A percentile compares a stretch with the other conserved stretches of the same genome.
Evolutionary conservation across 92 coral and sea anemone species (phyloP).

Genomic region (Zoanthus sansibaricus): DNA sequence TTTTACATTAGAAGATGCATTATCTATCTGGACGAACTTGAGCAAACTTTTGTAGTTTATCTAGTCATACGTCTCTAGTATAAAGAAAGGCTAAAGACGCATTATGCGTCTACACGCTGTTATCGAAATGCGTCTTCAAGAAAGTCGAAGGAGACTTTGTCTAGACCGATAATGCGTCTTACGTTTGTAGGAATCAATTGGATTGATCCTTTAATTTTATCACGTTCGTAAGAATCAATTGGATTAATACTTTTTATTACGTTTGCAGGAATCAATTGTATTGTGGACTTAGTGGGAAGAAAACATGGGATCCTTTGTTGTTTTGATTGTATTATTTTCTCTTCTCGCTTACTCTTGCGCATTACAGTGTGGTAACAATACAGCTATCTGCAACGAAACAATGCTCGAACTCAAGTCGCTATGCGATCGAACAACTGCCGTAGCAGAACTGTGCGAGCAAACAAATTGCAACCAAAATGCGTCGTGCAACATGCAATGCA

Average conservation of each 20-base stretch:
- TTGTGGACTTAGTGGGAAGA: background rate
- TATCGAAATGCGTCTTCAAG: too few relatives aligned
- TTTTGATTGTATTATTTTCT: background rate
- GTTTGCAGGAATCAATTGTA: background rate
- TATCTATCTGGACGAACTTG: too few relatives aligned
- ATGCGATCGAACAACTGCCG: slow-evolving; percentile 1
- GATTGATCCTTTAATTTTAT: too few relatives aligned
- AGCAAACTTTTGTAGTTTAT: too few relatives aligned
- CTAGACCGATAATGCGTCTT: too few relatives aligned
- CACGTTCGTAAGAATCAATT: too few relatives aligned
- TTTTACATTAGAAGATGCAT: too few relatives aligned
- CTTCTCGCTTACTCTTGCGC: slow-evolving; percentile 18
- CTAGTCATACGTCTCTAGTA: too few relatives aligned
- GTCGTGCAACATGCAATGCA: slow-evolving; percentile 42
- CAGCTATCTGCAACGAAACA: slow-evolving; percentile 28
- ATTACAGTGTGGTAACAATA: slow-evolving; percentile 9
- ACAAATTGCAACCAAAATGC: slow-evolving; percentile 12
- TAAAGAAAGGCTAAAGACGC: too few relatives aligned
- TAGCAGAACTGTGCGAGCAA: slow-evolving; percentile 11
- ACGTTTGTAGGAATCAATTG: too few relatives aligned
- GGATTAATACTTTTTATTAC: background rate
- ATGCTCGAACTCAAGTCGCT: background rate
- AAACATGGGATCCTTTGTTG: slow-evolving; percentile 6
- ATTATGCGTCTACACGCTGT: too few relatives aligned
- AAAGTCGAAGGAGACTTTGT: too few relatives aligned